Percentiles rank a stretch among this genome's conserved stretches.
Evolutionary conservation across 2,888 invertebrate genomes (phyloP).

Genomic region (Rhyacophila evoluta): DNA sequence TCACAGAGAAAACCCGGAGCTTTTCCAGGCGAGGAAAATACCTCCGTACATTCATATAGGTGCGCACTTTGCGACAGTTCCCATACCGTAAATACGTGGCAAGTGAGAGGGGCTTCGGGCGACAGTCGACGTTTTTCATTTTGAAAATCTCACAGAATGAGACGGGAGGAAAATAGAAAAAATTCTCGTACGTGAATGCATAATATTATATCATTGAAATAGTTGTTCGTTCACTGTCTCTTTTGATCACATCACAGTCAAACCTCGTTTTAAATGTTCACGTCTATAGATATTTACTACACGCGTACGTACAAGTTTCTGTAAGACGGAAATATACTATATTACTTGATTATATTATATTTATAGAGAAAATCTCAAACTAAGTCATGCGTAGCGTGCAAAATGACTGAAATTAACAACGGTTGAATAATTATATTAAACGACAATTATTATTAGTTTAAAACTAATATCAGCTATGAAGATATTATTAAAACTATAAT

Average conservation of each 20-base stretch:
- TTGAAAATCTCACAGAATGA: neutral
- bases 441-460: no score
- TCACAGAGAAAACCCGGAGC: neutral
- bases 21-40: neutral
- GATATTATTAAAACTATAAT: no score
- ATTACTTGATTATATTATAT: neutral
- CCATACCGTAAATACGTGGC: neutral
- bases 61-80: neutral
- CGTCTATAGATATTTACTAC: no score
- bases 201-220: neutral
- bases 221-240: neutral
- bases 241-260: neutral
- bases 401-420: no score
- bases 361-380: neutral
- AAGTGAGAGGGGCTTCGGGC: neutral
- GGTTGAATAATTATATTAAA: no score
- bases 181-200: neutral
- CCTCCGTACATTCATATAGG: neutral
- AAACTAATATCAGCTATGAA: no score
- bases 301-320: no score
- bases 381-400: neutral
- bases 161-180: neutral
- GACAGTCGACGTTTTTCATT: neutral
- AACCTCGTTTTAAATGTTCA: neutral
- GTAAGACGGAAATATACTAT: no score